Conservation (phyloP, 2,797 vertebrate genomes). For the Microctenopoma lineatum region DNA sequence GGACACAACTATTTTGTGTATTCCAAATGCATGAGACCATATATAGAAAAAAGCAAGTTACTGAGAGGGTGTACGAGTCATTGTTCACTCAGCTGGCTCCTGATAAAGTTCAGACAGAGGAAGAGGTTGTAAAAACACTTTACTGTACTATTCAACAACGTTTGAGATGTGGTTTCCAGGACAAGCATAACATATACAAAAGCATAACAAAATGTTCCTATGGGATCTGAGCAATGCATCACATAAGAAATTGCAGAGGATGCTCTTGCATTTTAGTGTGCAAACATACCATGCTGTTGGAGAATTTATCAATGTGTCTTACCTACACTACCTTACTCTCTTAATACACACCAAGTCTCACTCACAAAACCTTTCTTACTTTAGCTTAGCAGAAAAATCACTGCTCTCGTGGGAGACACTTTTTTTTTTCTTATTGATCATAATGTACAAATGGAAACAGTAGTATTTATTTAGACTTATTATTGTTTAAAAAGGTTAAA, state of each 20-base stretch:
- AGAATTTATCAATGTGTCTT: background rate
- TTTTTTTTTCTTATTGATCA: conserved; percentile 43
- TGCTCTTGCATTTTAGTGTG: conserved; percentile 3
- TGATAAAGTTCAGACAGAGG: conserved; percentile 49
- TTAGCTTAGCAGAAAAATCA: conserved; percentile 19
- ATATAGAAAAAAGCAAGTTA: conserved; percentile 24
- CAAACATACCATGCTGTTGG: background rate
- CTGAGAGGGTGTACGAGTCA: conserved; percentile 21
- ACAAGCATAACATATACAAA: conserved; percentile 27
- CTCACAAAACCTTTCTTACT: conserved; percentile 1
- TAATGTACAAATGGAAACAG: conserved; percentile 25
- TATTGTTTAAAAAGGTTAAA: conserved; percentile 38
- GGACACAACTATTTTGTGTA: conserved; percentile 21
- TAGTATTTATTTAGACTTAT: background rate
- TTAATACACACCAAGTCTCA: background rate
- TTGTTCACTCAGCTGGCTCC: conserved; percentile 42
- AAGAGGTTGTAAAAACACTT: conserved; percentile 68
- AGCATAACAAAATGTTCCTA: conserved; percentile 7
- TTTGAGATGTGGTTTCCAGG: conserved; percentile 40
- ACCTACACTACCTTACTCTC: no score
- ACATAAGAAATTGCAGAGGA: conserved; percentile 13
- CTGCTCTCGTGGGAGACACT: conserved; percentile 10
- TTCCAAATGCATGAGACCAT: conserved; percentile 32
- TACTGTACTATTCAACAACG: conserved; percentile 46
- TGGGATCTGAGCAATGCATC: conserved; percentile 16